phyloP scores from a whole-genome alignment of 2,113 vertebrate genomes.

The Todiramphus chloris region DNA sequence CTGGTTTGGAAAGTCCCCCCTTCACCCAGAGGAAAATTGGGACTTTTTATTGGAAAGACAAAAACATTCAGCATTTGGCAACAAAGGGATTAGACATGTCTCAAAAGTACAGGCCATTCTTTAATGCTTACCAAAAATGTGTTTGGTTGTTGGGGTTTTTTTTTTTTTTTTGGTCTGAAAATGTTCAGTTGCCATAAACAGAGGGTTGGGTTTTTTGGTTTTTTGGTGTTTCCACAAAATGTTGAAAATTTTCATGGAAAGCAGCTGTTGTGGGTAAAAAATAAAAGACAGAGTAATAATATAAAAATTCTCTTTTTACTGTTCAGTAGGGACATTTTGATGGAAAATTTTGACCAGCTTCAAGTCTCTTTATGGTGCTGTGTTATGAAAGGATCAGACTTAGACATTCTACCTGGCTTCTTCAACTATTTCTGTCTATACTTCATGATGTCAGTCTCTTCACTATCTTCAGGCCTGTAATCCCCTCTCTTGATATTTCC shows the following conservation, averaged over 20 bases:
- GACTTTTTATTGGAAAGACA: constrained; percentile 32
- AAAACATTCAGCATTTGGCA: constrained; percentile 42
- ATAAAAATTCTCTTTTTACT: neutral
- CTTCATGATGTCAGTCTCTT: neutral
- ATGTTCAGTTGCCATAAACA: neutral
- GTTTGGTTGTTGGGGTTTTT: neutral
- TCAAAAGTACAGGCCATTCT: constrained; percentile 31
- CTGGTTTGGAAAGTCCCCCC: constrained; percentile 7
- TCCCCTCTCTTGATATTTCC: neutral
- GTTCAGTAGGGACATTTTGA: neutral
- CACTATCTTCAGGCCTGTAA: neutral
- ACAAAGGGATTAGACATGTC: constrained; percentile 16
- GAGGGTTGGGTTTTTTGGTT: neutral
- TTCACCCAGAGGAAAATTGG: neutral
- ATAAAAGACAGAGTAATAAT: neutral
- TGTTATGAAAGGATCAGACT: constrained; percentile 11
- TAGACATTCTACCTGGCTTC: neutral
- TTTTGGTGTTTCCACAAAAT: constrained; percentile 34
- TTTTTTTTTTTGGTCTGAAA: neutral
- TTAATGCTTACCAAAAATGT: constrained; percentile 30
- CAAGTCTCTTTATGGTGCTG: constrained; percentile 11
- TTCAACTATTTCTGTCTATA: neutral
- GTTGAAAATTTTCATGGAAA: constrained; percentile 56
- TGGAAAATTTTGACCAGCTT: constrained; percentile 29
- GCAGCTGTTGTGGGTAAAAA: constrained; percentile 32